phyloP scores from a whole-genome alignment of 1,140 invertebrate genomes.

The Bombus difficillimus region DNA sequence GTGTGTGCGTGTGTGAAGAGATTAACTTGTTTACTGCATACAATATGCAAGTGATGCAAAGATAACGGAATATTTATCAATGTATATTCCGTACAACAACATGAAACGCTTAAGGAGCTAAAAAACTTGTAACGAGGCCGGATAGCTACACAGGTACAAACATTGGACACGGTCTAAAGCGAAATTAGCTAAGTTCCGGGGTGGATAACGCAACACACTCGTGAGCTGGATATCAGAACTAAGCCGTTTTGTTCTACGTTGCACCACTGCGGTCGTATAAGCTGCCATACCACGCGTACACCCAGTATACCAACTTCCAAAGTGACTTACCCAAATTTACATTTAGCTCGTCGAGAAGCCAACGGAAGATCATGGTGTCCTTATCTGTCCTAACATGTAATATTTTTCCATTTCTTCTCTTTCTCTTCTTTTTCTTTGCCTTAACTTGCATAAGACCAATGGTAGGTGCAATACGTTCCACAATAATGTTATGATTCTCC shows the following conservation, averaged over 20 bases:
- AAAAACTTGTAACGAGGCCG: slow-evolving; percentile 20
- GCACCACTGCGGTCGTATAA: slow-evolving; percentile 36
- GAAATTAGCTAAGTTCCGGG: slow-evolving; percentile 73
- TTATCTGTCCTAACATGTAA: slow-evolving; percentile 49
- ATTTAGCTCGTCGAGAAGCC: slow-evolving; percentile 41
- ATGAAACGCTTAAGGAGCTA: neutral
- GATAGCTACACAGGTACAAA: slow-evolving; percentile 22
- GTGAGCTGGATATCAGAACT: slow-evolving; percentile 67
- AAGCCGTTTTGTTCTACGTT: slow-evolving; percentile 66
- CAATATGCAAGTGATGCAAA: neutral
- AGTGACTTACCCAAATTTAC: slow-evolving; percentile 70
- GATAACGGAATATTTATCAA: slow-evolving; percentile 1
- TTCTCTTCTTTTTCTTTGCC: neutral
- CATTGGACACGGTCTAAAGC: slow-evolving; percentile 49
- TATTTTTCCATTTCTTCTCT: neutral
- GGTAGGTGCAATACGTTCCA: neutral
- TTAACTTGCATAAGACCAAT: no score
- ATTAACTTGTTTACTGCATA: neutral
- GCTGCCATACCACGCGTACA: slow-evolving; percentile 22
- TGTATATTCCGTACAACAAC: neutral
- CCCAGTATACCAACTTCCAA: slow-evolving; percentile 63
- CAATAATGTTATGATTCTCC: neutral
- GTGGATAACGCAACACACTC: slow-evolving; percentile 53
- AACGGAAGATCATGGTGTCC: slow-evolving; percentile 35
- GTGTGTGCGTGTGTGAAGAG: no score